A percentile compares a stretch with the other conserved stretches of the same genome.
Conservation (phyloP, 2,797 vertebrate genomes). For the Lagocephalus sceleratus region DNA sequence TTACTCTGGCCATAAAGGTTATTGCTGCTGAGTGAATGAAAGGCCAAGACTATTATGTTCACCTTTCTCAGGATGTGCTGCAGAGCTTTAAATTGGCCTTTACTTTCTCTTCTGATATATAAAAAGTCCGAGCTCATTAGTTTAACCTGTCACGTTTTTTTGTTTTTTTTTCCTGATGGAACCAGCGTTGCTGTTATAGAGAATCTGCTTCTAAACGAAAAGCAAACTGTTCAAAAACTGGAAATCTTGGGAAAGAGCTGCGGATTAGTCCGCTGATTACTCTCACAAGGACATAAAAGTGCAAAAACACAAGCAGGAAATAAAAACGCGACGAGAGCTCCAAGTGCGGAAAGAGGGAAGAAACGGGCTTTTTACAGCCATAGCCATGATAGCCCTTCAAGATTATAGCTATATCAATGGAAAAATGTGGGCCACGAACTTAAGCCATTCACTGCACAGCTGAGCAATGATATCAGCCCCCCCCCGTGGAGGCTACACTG, state of each 20-base stretch:
- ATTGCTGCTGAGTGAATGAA: constrained; percentile 71
- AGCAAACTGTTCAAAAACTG: neutral
- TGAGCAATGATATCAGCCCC: constrained; percentile 44
- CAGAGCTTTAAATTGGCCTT: constrained; percentile 70
- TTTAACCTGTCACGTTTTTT: constrained; percentile 59
- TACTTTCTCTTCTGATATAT: constrained; percentile 59
- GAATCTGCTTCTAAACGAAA: neutral
- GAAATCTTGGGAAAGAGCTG: constrained; percentile 25
- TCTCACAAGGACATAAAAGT: constrained; percentile 6
- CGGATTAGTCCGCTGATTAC: constrained; percentile 46
- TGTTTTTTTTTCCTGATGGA: constrained; percentile 44
- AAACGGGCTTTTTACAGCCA: constrained; percentile 18
- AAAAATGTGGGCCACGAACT: constrained; percentile 37
- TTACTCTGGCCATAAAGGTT: constrained; percentile 74
- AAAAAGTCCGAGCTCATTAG: constrained; percentile 66
- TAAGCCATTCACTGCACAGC: constrained; percentile 37
- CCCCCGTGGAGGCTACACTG: constrained; percentile 29
- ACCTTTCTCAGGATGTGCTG: constrained; percentile 64
- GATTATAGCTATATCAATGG: constrained; percentile 48
- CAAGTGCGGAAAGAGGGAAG: constrained; percentile 6
- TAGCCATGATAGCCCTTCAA: constrained; percentile 36
- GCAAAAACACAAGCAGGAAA: neutral
- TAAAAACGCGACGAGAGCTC: neutral
- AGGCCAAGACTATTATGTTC: constrained; percentile 72
- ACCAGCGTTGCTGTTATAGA: constrained; percentile 3